Conservation (phyloP, 1,140 invertebrate genomes). For the Monochamus saltuarius region DNA sequence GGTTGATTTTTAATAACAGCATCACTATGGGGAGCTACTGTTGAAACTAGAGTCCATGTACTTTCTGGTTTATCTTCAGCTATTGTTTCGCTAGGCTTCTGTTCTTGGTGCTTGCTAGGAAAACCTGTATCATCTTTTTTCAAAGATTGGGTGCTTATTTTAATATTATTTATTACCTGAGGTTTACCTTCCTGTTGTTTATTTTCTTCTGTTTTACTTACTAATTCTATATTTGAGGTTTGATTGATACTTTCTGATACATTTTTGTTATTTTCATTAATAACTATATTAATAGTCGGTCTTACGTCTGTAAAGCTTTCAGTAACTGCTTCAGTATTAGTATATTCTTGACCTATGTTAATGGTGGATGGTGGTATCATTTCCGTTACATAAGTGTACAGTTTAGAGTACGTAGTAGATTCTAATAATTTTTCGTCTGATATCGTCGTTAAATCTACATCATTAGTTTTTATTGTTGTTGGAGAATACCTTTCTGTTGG, state of each 20-base stretch:
- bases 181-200: background rate
- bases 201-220: background rate
- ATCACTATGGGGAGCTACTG: slow-evolving; percentile 40
- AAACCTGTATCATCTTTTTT: background rate
- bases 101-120: background rate
- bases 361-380: background rate
- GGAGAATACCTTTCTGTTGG: background rate
- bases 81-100: slow-evolving; percentile 2
- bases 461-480: background rate
- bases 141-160: no score
- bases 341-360: background rate
- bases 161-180: background rate
- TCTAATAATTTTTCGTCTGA: background rate
- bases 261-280: slow-evolving; percentile 25
- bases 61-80: slow-evolving; percentile 22
- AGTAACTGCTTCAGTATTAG: slow-evolving; percentile 8
- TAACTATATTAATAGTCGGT: slow-evolving; percentile 29
- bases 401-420: background rate
- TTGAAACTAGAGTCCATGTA: slow-evolving; percentile 47
- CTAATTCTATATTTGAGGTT: background rate
- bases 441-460: background rate
- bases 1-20: slow-evolving; percentile 8
- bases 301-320: slow-evolving; percentile 1
- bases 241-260: background rate
- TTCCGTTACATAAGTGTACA: background rate